A percentile compares a stretch with the other conserved stretches of the same genome.
Conservation (phyloP, 64 coral and sea anemone species). For the Dendronephthya gigantea region DNA sequence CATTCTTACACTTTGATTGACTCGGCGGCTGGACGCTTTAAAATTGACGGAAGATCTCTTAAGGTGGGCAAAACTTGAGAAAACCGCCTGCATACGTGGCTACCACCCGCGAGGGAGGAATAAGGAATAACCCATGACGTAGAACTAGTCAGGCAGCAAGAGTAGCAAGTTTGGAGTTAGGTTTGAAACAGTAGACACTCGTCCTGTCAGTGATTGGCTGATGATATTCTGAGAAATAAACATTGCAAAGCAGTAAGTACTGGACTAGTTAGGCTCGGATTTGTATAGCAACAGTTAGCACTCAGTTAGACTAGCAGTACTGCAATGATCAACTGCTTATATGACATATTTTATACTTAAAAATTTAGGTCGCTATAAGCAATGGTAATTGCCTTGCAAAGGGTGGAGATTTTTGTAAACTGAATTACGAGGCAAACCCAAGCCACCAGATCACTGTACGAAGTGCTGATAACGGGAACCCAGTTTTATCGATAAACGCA, state of each 20-base stretch:
- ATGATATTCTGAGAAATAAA: too few relatives aligned
- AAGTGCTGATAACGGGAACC: constrained; percentile 54
- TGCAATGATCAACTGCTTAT: too few relatives aligned
- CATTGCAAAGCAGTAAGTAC: too few relatives aligned
- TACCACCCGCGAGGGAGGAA: not conserved
- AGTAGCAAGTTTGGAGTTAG: too few relatives aligned
- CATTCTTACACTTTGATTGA: constrained; percentile 67
- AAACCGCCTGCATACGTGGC: not conserved
- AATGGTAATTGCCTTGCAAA: constrained; percentile 48
- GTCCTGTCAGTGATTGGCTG: too few relatives aligned
- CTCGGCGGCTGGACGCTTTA: constrained; percentile 64
- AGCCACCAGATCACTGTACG: constrained; percentile 44
- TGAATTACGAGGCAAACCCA: constrained; percentile 60
- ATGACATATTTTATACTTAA: not conserved
- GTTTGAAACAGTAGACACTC: too few relatives aligned
- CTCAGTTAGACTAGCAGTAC: too few relatives aligned
- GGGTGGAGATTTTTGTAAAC: constrained; percentile 45
- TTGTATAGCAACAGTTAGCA: too few relatives aligned
- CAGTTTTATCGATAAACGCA: constrained; percentile 24
- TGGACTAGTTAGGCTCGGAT: too few relatives aligned
- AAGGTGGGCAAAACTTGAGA: constrained; percentile 35
- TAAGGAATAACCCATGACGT: too few relatives aligned
- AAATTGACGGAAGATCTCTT: constrained; percentile 38
- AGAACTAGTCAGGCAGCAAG: too few relatives aligned
- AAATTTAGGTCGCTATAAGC: constrained; percentile 49